Base-by-base conservation (phyloP, 2,888 invertebrate species). In the Drosophila multiciliata region DNA sequence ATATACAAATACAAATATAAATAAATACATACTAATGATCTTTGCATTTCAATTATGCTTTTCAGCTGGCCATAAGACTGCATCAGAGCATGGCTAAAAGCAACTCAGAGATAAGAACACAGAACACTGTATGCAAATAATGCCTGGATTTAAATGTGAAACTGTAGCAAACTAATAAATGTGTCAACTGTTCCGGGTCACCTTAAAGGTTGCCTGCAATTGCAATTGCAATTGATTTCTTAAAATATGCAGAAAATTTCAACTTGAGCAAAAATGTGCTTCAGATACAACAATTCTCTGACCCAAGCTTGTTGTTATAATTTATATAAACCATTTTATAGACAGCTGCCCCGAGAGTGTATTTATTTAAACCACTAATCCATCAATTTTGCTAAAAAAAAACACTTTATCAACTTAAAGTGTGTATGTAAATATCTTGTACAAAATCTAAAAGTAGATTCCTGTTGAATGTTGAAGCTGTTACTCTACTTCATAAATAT, bases 151-250 rank as follows among this genome's bases (percentile, higher is more conserved):
- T 66, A 61, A 79, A 75, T 80, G 38, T 26, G 38, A 3, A 80
- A 66, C 69, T 76, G 58, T 68, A 48, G 42, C 57, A 78, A 48
- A 26, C 9, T 42, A 9, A 58, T 36, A 40, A 59, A 67, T 54
- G 52, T 63, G 53, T 26, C 54, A 64, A 66, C 15, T 76, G 71
- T 72, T 78, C 78, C 78, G 78, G 78, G 80, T 71, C 65, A 49
- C 52, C 40, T 50, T 48, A 59, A 75, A 75, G 62, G 50, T 66
- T 58, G 61, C 29, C 33, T 45, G 36, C 45, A 23, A 23, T 23
- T 23, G 23, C 23, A 23, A 23, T 20, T 38, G 20, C 36, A 53
- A 67, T 32, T 17, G 2, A 59, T 59, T 33, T 48, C 20, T 15
- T 42, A 12, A 20, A n/a, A 57, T 40, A 40, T 29, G 23, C 38